Conservation (phyloP, 2,888 invertebrate genomes). For the Athalia rosae region DNA sequence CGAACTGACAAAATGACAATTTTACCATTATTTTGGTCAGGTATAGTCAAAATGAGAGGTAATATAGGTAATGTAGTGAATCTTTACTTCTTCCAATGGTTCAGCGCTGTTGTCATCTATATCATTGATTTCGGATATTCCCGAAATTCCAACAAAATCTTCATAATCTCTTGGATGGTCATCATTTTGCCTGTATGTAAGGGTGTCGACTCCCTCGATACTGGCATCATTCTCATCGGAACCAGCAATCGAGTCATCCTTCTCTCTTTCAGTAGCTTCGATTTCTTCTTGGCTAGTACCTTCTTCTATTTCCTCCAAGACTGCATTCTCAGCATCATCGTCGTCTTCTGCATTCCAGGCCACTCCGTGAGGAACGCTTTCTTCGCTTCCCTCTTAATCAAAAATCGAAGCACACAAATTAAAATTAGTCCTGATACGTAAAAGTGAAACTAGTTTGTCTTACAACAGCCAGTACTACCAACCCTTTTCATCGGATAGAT, state of each 20-base stretch:
- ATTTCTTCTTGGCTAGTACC: constrained; percentile 47
- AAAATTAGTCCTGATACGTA: not conserved
- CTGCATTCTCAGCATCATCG: constrained; percentile 54
- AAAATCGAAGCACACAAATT: constrained; percentile 8
- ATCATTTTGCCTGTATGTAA: constrained; percentile 23
- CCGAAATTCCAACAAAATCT: constrained; percentile 58
- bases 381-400: constrained; percentile 58
- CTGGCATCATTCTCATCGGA: constrained; percentile 54
- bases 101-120: constrained; percentile 66
- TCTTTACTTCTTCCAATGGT: constrained; percentile 69
- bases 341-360: constrained; percentile 56
- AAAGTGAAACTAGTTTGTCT: too few relatives aligned
- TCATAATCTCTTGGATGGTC: constrained; percentile 60
- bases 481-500: constrained; percentile 55
- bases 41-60: too few relatives aligned
- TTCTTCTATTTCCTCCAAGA: constrained; percentile 53
- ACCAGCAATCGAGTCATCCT: constrained; percentile 53
- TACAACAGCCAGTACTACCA: constrained; percentile 44
- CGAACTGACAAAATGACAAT: constrained; percentile 55
- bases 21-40: constrained; percentile 13
- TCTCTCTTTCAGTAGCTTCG: constrained; percentile 58
- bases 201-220: constrained; percentile 53
- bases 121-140: constrained; percentile 62
- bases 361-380: constrained; percentile 49
- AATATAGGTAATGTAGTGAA: constrained; percentile 48